phyloP scores from a whole-genome alignment of 2,113 vertebrate species.

The Takifugu bimaculatus region DNA sequence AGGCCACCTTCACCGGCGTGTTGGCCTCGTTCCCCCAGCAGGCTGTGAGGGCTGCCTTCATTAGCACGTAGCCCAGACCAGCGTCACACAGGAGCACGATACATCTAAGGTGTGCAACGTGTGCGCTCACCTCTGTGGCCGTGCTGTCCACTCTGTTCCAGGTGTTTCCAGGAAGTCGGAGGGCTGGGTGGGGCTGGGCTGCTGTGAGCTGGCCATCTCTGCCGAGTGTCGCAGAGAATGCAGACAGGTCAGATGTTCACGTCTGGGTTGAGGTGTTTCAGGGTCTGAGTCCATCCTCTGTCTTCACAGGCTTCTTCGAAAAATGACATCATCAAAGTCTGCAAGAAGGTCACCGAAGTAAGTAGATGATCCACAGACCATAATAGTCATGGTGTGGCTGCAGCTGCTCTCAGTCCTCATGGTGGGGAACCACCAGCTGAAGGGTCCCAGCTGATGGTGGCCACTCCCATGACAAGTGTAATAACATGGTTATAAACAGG shows the following conservation, averaged over 20 bases:
- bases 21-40: no score
- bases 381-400: no score
- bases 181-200: conserved; percentile 96
- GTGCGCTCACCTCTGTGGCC: background rate
- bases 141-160: conserved; percentile 32
- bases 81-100: no score
- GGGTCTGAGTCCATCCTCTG: background rate
- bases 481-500: no score
- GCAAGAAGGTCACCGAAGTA: conserved; percentile 97
- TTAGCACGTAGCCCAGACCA: no score
- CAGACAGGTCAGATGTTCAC: conserved; percentile 79
- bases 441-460: no score
- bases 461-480: no score
- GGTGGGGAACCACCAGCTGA: no score
- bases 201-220: conserved; percentile 94
- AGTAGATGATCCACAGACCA: conserved; percentile 21
- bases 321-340: conserved; percentile 90
- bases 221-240: conserved; percentile 90
- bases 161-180: conserved; percentile 93
- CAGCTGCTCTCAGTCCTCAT: no score
- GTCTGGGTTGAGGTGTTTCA: background rate
- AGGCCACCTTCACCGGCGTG: conserved; percentile 43
- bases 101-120: no score
- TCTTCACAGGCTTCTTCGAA: conserved; percentile 87
- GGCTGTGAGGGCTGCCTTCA: no score